Percentiles rank a stretch among this genome's conserved stretches.
Conservation (phyloP, 2,888 invertebrate species). For the Neocrepidodera transversa region DNA sequence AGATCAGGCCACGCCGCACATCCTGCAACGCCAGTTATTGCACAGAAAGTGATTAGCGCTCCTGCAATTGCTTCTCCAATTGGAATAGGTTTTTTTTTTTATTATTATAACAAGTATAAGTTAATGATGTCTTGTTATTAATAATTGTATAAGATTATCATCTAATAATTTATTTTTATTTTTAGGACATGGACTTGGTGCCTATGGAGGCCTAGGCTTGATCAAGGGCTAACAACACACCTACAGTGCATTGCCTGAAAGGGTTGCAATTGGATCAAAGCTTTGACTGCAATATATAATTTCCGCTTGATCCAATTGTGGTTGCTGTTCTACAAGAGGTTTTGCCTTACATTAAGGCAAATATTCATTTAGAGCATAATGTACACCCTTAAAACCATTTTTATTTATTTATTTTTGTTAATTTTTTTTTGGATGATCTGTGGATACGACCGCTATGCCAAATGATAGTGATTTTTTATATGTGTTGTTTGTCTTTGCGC, state of each 20-base stretch:
- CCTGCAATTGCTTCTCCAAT: constrained; percentile 31
- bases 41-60: constrained; percentile 52
- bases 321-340: constrained; percentile 36
- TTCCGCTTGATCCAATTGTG: constrained; percentile 32
- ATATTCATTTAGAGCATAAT: constrained; percentile 34
- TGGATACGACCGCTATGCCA: constrained; percentile 49
- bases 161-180: constrained; percentile 1
- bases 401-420: constrained; percentile 35
- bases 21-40: constrained; percentile 56
- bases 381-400: constrained; percentile 32
- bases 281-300: constrained; percentile 19
- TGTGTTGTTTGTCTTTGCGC: constrained; percentile 34
- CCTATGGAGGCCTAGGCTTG: constrained; percentile 34
- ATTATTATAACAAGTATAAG: too few species aligned
- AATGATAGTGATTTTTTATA: constrained; percentile 38
- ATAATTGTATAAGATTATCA: too few species aligned
- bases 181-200: constrained; percentile 41
- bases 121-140: too few species aligned
- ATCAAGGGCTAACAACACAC: constrained; percentile 38
- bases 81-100: constrained; percentile 7
- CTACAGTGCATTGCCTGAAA: constrained; percentile 19
- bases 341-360: constrained; percentile 39
- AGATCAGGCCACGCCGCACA: constrained; percentile 67
- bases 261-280: constrained; percentile 29
- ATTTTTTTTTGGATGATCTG: constrained; percentile 34